Conservation (phyloP, 2,797 vertebrate genomes). For the Acipenser oxyrinchus region DNA sequence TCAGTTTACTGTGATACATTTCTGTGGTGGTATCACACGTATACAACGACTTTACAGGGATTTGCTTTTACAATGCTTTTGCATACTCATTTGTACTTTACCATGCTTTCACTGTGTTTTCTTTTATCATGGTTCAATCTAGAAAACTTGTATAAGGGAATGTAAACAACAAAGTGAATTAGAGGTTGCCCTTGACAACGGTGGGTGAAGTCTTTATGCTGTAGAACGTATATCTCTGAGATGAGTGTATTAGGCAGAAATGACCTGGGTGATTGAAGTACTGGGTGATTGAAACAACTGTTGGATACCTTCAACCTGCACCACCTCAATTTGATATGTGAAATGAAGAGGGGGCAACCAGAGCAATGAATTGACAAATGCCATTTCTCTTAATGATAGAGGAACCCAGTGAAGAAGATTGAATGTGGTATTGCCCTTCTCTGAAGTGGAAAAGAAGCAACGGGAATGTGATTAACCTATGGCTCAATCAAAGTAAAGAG, state of each 20-base stretch:
- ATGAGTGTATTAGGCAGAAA: constrained; percentile 19
- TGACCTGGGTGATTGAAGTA: constrained; percentile 15
- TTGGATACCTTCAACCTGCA: constrained; percentile 2
- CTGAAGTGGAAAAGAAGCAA: not conserved
- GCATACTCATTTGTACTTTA: no score
- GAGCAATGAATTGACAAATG: constrained; percentile 26
- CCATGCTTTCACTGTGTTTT: no score
- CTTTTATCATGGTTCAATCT: no score
- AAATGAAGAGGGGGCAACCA: constrained; percentile 18
- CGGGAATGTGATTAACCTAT: not conserved
- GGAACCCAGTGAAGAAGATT: constrained; percentile 21
- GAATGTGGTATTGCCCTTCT: constrained; percentile 19
- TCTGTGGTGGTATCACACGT: no score
- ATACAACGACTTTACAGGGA: no score
- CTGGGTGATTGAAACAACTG: constrained; percentile 8
- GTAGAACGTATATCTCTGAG: not conserved
- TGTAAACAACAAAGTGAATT: constrained; percentile 17
- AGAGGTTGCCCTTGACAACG: constrained; percentile 37
- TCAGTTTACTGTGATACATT: no score
- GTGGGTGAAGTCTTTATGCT: constrained; percentile 33
- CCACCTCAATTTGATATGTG: constrained; percentile 20
- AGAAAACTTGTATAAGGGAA: no score
- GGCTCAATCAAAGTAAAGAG: no score
- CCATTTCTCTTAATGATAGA: constrained; percentile 26
- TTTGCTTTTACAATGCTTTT: no score